Conservation (phyloP, 1,140 invertebrate genomes). For the Drosophila erecta region DNA sequence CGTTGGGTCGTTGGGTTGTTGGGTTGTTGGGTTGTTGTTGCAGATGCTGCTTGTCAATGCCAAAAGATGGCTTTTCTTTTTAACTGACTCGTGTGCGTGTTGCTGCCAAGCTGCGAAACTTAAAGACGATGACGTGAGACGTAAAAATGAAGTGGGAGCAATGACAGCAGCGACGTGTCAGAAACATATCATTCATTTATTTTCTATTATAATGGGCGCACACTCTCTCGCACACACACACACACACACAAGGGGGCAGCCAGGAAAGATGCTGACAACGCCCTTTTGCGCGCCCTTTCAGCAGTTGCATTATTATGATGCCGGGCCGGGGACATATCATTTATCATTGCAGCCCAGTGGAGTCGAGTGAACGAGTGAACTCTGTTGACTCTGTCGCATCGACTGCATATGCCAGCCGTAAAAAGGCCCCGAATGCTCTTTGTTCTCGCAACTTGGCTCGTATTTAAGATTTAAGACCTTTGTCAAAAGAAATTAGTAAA, state of each 20-base stretch:
- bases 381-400: constrained; percentile 65
- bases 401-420: constrained; percentile 56
- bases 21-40: constrained; percentile 3
- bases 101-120: constrained; percentile 40
- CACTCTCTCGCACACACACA: constrained; percentile 3
- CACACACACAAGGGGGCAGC: background rate
- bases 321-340: constrained; percentile 55
- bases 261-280: constrained; percentile 53
- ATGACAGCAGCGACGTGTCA: constrained; percentile 79
- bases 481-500: constrained; percentile 74
- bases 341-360: constrained; percentile 76
- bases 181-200: constrained; percentile 84
- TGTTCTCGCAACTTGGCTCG: constrained; percentile 12
- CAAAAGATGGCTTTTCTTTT: constrained; percentile 65
- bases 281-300: constrained; percentile 57
- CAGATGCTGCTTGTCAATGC: constrained; percentile 70
- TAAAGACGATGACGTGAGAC: constrained; percentile 53
- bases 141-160: constrained; percentile 69
- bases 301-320: constrained; percentile 76
- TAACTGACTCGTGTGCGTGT: constrained; percentile 46
- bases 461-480: constrained; percentile 61
- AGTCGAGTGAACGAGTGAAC: constrained; percentile 77
- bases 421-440: constrained; percentile 59
- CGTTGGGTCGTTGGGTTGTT: background rate
- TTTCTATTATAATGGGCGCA: constrained; percentile 79